Evolutionary conservation across 2,113 vertebrate species (phyloP).

Genomic region (Eublepharis macularius): DNA sequence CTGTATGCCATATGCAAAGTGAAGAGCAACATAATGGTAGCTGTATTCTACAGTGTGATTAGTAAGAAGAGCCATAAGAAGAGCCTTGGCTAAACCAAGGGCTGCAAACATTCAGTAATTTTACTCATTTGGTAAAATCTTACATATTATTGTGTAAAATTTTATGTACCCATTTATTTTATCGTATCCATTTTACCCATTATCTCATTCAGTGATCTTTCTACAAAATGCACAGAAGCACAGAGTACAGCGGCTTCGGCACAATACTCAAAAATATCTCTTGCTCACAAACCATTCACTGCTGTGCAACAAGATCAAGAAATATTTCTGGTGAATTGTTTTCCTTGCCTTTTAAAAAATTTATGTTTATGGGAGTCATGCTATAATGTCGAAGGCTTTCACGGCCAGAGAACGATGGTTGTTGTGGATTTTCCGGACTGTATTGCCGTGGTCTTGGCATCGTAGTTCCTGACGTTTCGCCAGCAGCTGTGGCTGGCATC

Average conservation of each 20-base stretch:
- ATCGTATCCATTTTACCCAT: no score
- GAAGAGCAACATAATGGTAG: neutral
- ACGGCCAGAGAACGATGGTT: no score
- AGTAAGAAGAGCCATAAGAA: neutral
- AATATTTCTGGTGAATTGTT: neutral
- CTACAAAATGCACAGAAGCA: neutral
- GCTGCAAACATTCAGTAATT: neutral
- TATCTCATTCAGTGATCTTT: neutral
- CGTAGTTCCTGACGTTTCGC: no score
- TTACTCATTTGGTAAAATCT: neutral
- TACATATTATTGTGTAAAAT: no score
- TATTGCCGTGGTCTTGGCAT: no score
- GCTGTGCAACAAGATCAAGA: neutral
- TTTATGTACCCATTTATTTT: no score
- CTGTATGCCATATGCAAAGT: neutral
- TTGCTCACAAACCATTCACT: neutral
- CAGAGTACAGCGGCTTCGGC: neutral
- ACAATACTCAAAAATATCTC: neutral
- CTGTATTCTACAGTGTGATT: neutral
- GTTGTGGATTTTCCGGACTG: no score
- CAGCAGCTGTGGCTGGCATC: no score
- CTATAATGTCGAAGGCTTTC: no score
- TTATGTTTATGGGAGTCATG: neutral
- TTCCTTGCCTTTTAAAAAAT: neutral
- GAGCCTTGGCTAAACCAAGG: neutral